Conservation (phyloP, 2,888 invertebrate species). For the Nezara viridula region DNA sequence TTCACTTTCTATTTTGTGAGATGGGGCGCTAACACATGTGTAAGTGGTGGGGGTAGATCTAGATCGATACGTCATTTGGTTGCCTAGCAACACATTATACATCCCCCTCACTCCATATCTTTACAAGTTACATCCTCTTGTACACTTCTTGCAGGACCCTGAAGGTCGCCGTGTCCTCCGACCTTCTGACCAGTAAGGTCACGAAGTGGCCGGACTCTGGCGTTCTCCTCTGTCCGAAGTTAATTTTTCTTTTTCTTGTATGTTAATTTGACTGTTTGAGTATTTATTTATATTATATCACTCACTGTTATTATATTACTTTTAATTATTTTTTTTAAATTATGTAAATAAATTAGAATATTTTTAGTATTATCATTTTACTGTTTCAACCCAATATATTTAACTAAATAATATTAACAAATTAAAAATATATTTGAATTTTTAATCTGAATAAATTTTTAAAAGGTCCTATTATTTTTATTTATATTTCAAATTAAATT, state of each 20-base stretch:
- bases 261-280: neutral
- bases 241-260: neutral
- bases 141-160: neutral
- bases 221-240: neutral
- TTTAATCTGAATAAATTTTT: too few relatives aligned
- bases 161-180: neutral
- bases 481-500: too few relatives aligned
- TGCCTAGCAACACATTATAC: constrained; percentile 65
- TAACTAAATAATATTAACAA: too few relatives aligned
- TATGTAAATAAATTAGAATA: too few relatives aligned
- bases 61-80: constrained; percentile 65
- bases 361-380: too few relatives aligned
- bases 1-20: constrained; percentile 40
- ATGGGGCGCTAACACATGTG: constrained; percentile 54
- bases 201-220: neutral
- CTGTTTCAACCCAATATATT: too few relatives aligned
- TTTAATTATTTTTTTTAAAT: too few relatives aligned
- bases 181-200: neutral
- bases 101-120: constrained; percentile 62
- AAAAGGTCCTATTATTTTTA: too few relatives aligned
- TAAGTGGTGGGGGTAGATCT: constrained; percentile 54
- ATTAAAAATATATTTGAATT: too few relatives aligned
- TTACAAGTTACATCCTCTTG: constrained; percentile 56
- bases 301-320: neutral
- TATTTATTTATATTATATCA: too few relatives aligned